A percentile compares a stretch with the other conserved stretches of the same genome.
phyloP scores from a whole-genome alignment of 2,113 vertebrate genomes.

The Scophthalmus maximus region DNA sequence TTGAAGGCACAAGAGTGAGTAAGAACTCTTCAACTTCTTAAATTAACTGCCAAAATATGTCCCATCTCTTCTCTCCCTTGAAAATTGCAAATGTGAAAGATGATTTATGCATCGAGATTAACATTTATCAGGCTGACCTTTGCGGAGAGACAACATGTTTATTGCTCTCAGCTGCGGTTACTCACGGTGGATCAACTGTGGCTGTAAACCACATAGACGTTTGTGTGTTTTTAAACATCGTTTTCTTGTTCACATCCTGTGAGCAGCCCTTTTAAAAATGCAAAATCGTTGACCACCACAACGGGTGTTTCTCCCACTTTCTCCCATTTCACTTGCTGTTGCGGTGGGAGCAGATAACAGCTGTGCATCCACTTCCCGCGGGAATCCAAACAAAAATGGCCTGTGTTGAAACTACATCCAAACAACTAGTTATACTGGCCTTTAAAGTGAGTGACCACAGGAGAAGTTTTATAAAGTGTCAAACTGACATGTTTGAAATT shows the following conservation, averaged over 20 bases:
- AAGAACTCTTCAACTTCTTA: not conserved
- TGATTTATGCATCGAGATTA: conserved; percentile 44
- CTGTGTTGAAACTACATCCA: too few relatives aligned
- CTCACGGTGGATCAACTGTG: conserved; percentile 27
- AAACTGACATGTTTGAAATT: too few relatives aligned
- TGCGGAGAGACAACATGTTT: conserved; percentile 55
- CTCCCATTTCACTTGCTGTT: too few relatives aligned
- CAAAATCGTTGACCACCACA: not conserved
- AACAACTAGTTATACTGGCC: too few relatives aligned
- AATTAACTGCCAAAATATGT: not conserved
- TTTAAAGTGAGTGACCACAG: too few relatives aligned
- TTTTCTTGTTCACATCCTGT: not conserved
- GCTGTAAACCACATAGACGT: conserved; percentile 32
- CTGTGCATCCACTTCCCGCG: not conserved
- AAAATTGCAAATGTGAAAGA: not conserved
- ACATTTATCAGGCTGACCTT: conserved; percentile 75
- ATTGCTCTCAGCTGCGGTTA: conserved; percentile 43
- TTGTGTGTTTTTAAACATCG: not conserved
- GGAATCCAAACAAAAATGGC: not conserved
- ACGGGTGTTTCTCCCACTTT: not conserved
- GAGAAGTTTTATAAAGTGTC: too few relatives aligned
- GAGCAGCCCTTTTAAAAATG: not conserved
- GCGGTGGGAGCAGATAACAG: not conserved
- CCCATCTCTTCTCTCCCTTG: not conserved
- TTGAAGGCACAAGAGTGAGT: too few relatives aligned